Evolutionary conservation across 2,113 vertebrate genomes (phyloP), one percentile per base, ranked within the genome.

Genomic region (Etia nguti): DNA sequence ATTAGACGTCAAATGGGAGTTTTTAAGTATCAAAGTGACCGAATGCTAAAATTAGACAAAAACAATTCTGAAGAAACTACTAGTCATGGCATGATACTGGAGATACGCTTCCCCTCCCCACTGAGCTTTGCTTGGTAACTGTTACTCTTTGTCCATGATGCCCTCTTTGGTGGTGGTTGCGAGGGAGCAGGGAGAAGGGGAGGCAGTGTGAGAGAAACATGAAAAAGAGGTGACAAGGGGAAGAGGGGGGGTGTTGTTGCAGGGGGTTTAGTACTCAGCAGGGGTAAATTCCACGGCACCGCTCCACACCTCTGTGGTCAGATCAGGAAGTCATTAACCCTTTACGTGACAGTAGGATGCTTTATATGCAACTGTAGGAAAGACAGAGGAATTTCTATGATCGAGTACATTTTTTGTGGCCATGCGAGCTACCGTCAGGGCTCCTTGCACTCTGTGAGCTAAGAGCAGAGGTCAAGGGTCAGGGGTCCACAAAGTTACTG

Each of bases 231-330:
- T 89, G 91, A 88, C 55, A 73, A 70, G 41, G 77, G 73, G 57
- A 36, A 36, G 36, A 41, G 75, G n/a, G 29, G 82, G 75, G 77
- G 10, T 79, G 79, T 57, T 84, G 52, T 29, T 29, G 56, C 62
- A 77, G 60, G 70, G 59, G 83, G 85, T 48, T 38, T 24, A 15
- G 60, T 16, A 11, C 88, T 87, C 92, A 86, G 89, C 50, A 2
- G 90, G 93, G 88, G 89, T 82, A 75, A 82, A 95, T 95, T 95
- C 93, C 93, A 92, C 82, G 29, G 26, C 26, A 59, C 81, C 54
- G 65, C 90, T 84, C 65, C 56, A 34, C 79, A 87, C 84, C 88
- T 89, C 87, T 86, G 60, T n/a, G 80, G 48, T 88, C 84, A 73
- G 84, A 90, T 81, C 79, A 80, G 84, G 84, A 91, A 92, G 91